Evolutionary conservation across 2,113 vertebrate species (phyloP).

Genomic region (Dolichallabes microphthalmus): DNA sequence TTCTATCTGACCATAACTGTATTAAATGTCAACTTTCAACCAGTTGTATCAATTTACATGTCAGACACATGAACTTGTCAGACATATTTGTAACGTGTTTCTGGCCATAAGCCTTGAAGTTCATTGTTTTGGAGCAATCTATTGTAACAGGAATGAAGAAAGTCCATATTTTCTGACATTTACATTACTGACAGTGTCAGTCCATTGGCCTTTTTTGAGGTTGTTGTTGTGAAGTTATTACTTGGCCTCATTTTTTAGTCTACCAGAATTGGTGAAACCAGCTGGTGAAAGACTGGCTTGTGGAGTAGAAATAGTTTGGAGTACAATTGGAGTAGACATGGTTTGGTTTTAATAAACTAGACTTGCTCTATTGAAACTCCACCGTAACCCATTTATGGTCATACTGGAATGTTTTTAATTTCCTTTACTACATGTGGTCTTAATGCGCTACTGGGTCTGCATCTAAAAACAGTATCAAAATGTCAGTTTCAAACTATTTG

Average conservation of each 20-base stretch:
- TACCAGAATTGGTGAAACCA: no score
- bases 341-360: constrained; percentile 4
- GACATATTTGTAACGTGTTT: not conserved
- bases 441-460: not conserved
- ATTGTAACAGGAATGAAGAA: not conserved
- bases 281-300: not conserved
- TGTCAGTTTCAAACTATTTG: no score
- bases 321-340: not conserved
- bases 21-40: constrained; percentile 19
- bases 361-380: not conserved
- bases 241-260: not conserved
- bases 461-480: constrained; percentile 10
- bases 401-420: constrained; percentile 20
- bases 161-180: not conserved
- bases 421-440: constrained; percentile 18
- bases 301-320: not conserved
- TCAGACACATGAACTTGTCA: no score
- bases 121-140: not conserved
- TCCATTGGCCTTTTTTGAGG: not conserved
- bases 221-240: not conserved
- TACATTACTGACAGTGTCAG: no score
- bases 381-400: not conserved
- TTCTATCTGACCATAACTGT: constrained; percentile 5
- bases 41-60: not conserved
- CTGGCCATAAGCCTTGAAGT: not conserved